Evolutionary conservation across 2,797 vertebrate genomes (phyloP).

Genomic region (Sparidentex hasta): DNA sequence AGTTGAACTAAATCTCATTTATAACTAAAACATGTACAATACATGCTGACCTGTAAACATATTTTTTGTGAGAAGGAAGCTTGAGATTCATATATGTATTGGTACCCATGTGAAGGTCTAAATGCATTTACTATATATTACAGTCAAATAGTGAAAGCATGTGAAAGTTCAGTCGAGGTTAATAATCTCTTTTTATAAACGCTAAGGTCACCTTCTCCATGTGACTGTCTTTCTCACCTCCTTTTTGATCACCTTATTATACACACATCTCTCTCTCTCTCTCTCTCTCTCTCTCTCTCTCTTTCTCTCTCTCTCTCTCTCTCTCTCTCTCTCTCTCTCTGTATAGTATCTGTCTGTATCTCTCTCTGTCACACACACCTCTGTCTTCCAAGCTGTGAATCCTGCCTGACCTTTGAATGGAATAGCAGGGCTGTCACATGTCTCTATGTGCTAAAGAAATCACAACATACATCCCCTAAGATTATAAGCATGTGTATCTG

Average conservation of each 20-base stretch:
- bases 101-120: background rate
- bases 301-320: constrained; percentile 19
- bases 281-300: background rate
- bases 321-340: constrained; percentile 37
- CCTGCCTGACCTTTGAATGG: constrained; percentile 71
- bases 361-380: constrained; percentile 38
- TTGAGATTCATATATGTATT: background rate
- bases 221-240: constrained; percentile 56
- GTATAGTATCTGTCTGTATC: constrained; percentile 25
- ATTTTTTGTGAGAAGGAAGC: background rate
- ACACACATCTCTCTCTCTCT: constrained; percentile 15
- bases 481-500: constrained; percentile 37
- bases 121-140: background rate
- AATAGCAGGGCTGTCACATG: constrained; percentile 64
- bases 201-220: constrained; percentile 56
- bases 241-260: constrained; percentile 58
- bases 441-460: constrained; percentile 58
- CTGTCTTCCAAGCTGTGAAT: constrained; percentile 66
- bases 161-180: constrained; percentile 35
- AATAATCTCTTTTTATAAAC: constrained; percentile 49
- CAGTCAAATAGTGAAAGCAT: constrained; percentile 2
- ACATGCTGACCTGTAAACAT: background rate
- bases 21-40: background rate
- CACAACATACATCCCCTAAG: constrained; percentile 45
- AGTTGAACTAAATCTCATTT: background rate